These are phyloP conservation scores for Drosophila trichaetosa DNA, from an alignment of 2,888 invertebrate genomes.

Conservation along the genomic window DNA sequence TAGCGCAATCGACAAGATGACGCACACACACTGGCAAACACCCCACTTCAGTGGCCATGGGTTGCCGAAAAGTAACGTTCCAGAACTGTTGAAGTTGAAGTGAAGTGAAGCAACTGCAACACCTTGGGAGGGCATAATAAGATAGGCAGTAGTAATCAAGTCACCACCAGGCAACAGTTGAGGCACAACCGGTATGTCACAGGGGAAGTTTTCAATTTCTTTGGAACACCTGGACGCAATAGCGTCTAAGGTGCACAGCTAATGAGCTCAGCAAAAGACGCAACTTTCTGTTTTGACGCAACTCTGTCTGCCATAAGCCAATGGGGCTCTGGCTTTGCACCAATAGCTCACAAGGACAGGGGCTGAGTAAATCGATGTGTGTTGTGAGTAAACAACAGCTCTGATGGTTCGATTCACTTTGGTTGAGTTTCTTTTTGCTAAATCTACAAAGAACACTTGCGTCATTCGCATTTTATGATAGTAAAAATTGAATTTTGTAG, in stretches of 20 bases:
- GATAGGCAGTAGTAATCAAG: slow-evolving; percentile 38
- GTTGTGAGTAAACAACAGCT: slow-evolving; percentile 57
- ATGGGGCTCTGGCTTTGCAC: slow-evolving; percentile 3
- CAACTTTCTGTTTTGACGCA: slow-evolving; percentile 76
- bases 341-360: neutral
- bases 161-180: slow-evolving; percentile 27
- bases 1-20: slow-evolving; percentile 55
- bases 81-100: slow-evolving; percentile 29
- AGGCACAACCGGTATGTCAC: slow-evolving; percentile 57
- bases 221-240: slow-evolving; percentile 72
- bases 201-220: slow-evolving; percentile 73
- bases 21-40: slow-evolving; percentile 25
- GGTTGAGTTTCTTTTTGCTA: slow-evolving; percentile 31
- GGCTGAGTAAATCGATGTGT: slow-evolving; percentile 13
- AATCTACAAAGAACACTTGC: slow-evolving; percentile 64
- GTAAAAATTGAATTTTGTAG: slow-evolving; percentile 30
- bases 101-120: slow-evolving; percentile 40
- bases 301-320: slow-evolving; percentile 57
- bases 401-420: slow-evolving; percentile 41
- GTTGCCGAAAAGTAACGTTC: slow-evolving; percentile 50
- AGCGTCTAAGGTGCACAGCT: slow-evolving; percentile 69
- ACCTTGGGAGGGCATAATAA: slow-evolving; percentile 57
- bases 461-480: slow-evolving; percentile 58
- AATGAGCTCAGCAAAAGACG: slow-evolving; percentile 49
- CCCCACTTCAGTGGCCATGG: neutral